A percentile compares a stretch with the other conserved stretches of the same genome.
Conservation (phyloP, 2,797 vertebrate genomes). For the Muraenolepis orangiensis region DNA sequence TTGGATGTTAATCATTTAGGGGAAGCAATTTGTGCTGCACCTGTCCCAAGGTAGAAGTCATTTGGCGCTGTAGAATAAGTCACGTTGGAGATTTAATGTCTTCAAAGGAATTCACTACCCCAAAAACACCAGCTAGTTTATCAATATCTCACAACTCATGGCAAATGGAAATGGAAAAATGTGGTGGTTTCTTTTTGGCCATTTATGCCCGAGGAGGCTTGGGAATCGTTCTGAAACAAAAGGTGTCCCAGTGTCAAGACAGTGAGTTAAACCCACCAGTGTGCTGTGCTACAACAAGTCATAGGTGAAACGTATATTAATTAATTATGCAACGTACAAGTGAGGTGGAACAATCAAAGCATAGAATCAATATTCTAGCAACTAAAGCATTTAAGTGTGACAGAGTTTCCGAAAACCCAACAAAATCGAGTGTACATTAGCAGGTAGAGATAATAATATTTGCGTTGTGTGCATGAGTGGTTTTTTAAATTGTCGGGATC, state of each 20-base stretch:
- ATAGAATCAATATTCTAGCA: not conserved
- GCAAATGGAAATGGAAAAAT: not conserved
- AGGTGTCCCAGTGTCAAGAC: not conserved
- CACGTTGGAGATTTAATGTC: slow-evolving; percentile 66
- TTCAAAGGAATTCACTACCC: slow-evolving; percentile 18
- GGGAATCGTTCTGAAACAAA: not conserved
- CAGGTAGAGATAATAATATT: too few species aligned
- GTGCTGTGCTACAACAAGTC: not conserved
- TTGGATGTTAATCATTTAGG: slow-evolving; percentile 76
- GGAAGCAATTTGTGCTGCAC: slow-evolving; percentile 75
- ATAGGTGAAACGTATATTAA: not conserved
- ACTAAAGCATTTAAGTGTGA: too few species aligned
- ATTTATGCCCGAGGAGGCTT: not conserved
- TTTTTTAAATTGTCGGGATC: too few species aligned
- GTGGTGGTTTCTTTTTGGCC: not conserved
- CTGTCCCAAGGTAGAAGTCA: slow-evolving; percentile 72
- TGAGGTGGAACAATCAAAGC: not conserved
- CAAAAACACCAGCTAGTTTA: not conserved
- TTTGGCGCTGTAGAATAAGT: slow-evolving; percentile 66
- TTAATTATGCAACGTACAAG: not conserved
- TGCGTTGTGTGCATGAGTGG: too few species aligned
- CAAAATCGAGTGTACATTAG: too few species aligned
- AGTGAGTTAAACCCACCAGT: not conserved
- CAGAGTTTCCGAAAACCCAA: too few species aligned
- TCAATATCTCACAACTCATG: not conserved